These are phyloP conservation scores for Cryptoleucopteryx plumbea DNA, from an alignment of 2,113 vertebrate genomes.

Conservation along the genomic window DNA sequence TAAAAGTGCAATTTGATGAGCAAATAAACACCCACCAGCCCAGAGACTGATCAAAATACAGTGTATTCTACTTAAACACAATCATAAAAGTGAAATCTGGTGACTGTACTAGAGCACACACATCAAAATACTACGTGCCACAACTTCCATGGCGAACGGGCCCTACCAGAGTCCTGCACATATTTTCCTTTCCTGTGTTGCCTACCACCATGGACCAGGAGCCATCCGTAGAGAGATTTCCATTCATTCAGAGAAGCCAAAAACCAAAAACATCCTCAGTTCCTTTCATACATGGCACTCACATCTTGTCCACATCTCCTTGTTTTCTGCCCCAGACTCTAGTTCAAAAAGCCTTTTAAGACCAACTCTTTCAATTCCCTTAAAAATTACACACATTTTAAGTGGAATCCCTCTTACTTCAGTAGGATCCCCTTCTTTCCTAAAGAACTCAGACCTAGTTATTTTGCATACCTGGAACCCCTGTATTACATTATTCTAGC, in stretches of 20 bases:
- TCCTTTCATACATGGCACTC: neutral
- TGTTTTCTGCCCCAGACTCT: neutral
- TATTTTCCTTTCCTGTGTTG: constrained; percentile 12
- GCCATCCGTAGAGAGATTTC: constrained; percentile 60
- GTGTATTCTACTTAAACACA: neutral
- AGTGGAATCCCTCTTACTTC: neutral
- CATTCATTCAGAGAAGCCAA: neutral
- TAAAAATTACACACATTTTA: neutral
- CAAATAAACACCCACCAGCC: neutral
- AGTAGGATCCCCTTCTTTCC: neutral
- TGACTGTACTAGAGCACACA: constrained; percentile 57
- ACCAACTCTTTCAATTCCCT: neutral
- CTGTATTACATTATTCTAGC: neutral
- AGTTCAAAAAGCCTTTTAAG: neutral
- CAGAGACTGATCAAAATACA: neutral
- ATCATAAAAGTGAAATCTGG: constrained; percentile 60
- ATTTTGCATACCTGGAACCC: neutral
- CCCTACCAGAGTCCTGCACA: neutral
- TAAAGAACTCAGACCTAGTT: neutral
- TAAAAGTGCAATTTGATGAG: neutral
- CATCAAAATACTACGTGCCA: constrained; percentile 52
- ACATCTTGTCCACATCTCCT: neutral
- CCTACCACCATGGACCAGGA: constrained; percentile 43
- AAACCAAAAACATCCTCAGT: neutral
- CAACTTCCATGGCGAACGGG: neutral